Evolutionary conservation across 2,888 invertebrate genomes (phyloP), one percentile per base, ranked within the genome.

Genomic region (Leucophenga montana): DNA sequence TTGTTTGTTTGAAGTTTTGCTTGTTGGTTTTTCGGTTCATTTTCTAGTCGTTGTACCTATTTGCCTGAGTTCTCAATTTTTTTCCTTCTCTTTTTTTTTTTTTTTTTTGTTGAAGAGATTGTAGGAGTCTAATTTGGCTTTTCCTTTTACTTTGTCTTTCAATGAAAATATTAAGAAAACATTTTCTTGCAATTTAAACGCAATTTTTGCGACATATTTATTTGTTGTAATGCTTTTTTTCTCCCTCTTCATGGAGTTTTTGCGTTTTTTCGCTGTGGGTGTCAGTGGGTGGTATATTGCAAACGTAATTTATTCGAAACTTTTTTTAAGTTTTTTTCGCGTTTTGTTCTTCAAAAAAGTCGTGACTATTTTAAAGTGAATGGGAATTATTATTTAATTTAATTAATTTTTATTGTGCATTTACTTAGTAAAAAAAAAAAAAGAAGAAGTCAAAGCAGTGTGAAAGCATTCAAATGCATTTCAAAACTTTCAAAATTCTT

Each of bases 151-250:
- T 69, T 65, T 67, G 65, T 11, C 71, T 69, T 74, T 76, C 73
- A 75, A 70, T 39, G 11, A 68, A 75, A 73, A 73, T 71, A 77
- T 77, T 75, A 77, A 73, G 77, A 75, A 77, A 75, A 70, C 75
- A 75, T 76, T 77, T 76, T 73, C 69, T 44, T 73, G 77, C 77
- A 77, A 76, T 77, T 77, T 76, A 75, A 77, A 76, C 71, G 66
- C 68, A 73, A 73, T 76, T 77, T 71, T 67, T 61, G 31, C 13
- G 39, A 20, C 14, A 14, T 14, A 50, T 61, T 64, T 64, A 46
- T 64, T 46, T 20, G 46, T n/a, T 20, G 54, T 11, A 13, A 18
- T 46, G 18, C 20, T 14, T 27, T 27, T 46, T 46, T 46, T 20
- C n/a, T 2, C 6, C 39, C 33, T 5, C 33, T 39, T 11, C 39